Conservation (phyloP, 1,140 invertebrate genomes). For the Ectropis grisescens region DNA sequence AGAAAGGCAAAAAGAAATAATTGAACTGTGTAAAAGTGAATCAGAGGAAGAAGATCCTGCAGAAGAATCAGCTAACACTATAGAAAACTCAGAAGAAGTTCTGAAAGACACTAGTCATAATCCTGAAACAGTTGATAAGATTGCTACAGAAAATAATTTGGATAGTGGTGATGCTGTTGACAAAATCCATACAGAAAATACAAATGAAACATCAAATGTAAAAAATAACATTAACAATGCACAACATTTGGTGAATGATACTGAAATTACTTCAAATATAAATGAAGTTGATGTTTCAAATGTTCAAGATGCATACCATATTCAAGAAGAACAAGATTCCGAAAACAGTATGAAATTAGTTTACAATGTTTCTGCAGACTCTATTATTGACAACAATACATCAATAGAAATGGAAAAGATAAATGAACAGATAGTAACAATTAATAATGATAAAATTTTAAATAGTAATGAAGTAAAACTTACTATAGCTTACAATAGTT, state of each 20-base stretch:
- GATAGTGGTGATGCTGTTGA: too few relatives aligned
- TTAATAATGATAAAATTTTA: background rate
- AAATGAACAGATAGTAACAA: too few relatives aligned
- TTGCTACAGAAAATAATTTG: constrained; percentile 1
- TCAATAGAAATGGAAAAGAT: background rate
- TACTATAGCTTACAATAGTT: too few relatives aligned
- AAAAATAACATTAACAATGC: too few relatives aligned
- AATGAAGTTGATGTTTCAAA: background rate
- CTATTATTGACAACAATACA: background rate
- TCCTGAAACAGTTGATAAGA: background rate
- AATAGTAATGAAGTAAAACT: too few relatives aligned
- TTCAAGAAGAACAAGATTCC: background rate
- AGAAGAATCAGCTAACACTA: background rate
- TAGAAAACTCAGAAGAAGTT: too few relatives aligned
- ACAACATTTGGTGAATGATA: too few relatives aligned
- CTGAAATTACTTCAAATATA: background rate
- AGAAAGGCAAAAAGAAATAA: constrained; percentile 72
- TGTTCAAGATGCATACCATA: too few relatives aligned
- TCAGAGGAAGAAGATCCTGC: constrained; percentile 44
- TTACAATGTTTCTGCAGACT: background rate
- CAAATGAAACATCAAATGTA: too few relatives aligned
- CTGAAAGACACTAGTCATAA: background rate
- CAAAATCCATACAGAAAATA: too few relatives aligned
- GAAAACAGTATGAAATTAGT: background rate
- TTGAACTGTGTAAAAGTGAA: constrained; percentile 74